Percentiles rank a stretch among this genome's conserved stretches.
Evolutionary conservation across 2,888 invertebrate genomes (phyloP).

Genomic region (Lepeophtheirus nordmannii): DNA sequence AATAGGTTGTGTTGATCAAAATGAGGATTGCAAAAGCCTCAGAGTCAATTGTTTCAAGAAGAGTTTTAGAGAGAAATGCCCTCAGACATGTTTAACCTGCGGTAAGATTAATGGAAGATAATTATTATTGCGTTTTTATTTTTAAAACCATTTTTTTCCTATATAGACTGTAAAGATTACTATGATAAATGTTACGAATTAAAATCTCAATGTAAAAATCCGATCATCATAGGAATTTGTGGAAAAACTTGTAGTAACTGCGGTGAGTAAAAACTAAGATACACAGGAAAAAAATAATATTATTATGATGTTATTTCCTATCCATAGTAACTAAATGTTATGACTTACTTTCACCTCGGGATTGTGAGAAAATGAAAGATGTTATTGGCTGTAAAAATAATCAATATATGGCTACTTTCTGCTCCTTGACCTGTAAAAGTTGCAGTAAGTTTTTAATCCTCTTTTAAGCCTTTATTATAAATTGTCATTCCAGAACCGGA

Average conservation of each 20-base stretch:
- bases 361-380: background rate
- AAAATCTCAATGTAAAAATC: background rate
- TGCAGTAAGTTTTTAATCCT: constrained; percentile 1
- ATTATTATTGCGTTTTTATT: background rate
- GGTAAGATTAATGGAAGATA: background rate
- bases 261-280: background rate
- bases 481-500: background rate
- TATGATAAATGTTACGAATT: background rate
- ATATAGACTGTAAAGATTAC: background rate
- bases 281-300: background rate
- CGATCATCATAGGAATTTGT: background rate
- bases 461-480: background rate
- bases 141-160: background rate
- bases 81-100: background rate
- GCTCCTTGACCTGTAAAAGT: background rate
- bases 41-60: background rate
- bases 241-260: background rate
- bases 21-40: background rate
- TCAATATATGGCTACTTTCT: background rate
- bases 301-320: too few species aligned
- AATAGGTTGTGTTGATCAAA: background rate
- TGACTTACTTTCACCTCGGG: background rate
- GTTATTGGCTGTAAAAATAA: background rate
- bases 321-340: background rate
- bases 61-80: background rate